Conservation (phyloP, 2,113 vertebrate genomes). For the Prunella himalayana region DNA sequence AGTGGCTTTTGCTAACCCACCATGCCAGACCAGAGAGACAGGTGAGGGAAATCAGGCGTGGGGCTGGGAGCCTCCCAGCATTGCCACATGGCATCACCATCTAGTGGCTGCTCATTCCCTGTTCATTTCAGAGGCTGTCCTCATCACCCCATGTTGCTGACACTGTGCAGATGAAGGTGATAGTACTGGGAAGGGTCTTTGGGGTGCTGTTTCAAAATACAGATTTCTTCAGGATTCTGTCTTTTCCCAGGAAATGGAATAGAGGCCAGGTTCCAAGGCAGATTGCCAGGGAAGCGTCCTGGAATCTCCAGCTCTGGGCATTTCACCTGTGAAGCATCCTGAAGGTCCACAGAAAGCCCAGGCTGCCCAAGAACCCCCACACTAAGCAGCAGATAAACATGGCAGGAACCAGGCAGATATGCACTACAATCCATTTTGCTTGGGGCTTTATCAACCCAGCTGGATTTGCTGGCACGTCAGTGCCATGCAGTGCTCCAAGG, state of each 20-base stretch:
- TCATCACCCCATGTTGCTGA: background rate
- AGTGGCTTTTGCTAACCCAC: background rate
- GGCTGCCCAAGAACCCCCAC: background rate
- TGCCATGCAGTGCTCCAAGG: background rate
- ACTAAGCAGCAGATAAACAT: background rate
- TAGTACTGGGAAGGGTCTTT: background rate
- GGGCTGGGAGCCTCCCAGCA: background rate
- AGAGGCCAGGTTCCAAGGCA: background rate
- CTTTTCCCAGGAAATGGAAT: background rate
- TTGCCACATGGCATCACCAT: rapidly evolving
- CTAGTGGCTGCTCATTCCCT: background rate
- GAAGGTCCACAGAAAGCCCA: background rate
- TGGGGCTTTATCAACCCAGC: background rate
- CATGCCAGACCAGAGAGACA: background rate
- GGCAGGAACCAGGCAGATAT: background rate
- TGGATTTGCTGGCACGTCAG: background rate
- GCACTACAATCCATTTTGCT: background rate
- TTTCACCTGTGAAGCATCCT: background rate
- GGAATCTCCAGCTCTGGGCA: background rate
- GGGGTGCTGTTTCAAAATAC: background rate
- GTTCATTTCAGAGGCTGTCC: background rate
- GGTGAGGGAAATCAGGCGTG: background rate
- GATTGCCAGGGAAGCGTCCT: background rate
- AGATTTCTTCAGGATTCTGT: background rate
- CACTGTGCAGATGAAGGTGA: background rate